Evolutionary conservation across 2,113 vertebrate species (phyloP).

Genomic region (Psilopsiagon aymara): DNA sequence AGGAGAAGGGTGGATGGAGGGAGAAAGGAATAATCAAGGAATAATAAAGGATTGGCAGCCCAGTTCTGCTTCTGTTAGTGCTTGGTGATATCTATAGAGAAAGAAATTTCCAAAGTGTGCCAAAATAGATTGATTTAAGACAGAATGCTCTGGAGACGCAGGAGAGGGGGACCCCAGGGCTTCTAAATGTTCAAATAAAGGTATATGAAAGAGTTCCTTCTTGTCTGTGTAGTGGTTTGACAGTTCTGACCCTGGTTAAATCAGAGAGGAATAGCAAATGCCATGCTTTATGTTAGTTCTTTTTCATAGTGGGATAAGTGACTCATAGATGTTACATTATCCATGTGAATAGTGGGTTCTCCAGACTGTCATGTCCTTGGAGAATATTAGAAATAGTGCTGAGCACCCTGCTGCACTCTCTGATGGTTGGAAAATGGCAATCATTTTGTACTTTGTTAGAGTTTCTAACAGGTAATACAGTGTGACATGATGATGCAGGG

Average conservation of each 20-base stretch:
- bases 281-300: not conserved
- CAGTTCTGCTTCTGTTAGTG: not conserved
- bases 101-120: not conserved
- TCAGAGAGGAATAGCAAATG: not conserved
- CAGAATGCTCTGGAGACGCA: not conserved
- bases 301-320: not conserved
- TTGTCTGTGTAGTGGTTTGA: not conserved
- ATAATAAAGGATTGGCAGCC: not conserved
- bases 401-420: conserved; percentile 10
- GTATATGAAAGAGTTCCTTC: not conserved
- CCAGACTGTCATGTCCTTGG: conserved; percentile 14
- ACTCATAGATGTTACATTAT: not conserved
- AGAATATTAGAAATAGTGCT: conserved; percentile 28
- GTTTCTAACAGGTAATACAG: not conserved
- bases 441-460: not conserved
- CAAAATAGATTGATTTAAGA: not conserved
- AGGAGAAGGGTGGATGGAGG: not conserved
- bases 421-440: conserved; percentile 12
- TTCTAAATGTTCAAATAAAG: not conserved
- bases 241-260: not conserved
- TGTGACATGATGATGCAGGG: not conserved
- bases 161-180: not conserved
- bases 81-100: not conserved
- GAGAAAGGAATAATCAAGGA: not conserved
- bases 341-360: conserved; percentile 1